phyloP scores from a whole-genome alignment of 2,797 vertebrate species.

The Periophthalmus magnuspinnatus region DNA sequence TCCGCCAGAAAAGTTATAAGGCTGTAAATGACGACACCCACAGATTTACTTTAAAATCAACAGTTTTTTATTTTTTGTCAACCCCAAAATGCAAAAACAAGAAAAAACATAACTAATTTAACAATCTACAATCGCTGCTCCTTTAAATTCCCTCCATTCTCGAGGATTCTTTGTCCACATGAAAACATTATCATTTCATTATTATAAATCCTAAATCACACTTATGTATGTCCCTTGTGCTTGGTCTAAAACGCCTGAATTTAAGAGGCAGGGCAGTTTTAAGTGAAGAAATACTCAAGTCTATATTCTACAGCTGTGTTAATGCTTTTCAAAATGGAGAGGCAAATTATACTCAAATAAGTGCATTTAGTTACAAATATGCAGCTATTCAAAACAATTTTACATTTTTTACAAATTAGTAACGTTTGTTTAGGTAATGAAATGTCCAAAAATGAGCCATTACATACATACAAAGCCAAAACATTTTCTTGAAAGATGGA shows the following conservation, averaged over 20 bases:
- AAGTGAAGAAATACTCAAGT: not conserved
- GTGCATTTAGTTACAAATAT: too few species aligned
- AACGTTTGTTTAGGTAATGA: too few species aligned
- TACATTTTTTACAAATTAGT: too few species aligned
- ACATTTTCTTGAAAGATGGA: too few species aligned
- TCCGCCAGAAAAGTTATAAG: too few species aligned
- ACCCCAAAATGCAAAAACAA: slow-evolving; percentile 40
- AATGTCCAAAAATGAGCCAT: too few species aligned
- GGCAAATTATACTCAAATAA: not conserved
- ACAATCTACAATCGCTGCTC: slow-evolving; percentile 67
- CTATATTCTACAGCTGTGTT: not conserved
- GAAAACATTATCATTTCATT: not conserved
- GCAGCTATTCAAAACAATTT: too few species aligned
- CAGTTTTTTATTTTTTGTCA: slow-evolving; percentile 77
- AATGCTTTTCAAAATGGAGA: not conserved
- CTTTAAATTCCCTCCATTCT: slow-evolving; percentile 30
- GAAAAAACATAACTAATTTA: slow-evolving; percentile 47
- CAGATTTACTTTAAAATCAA: slow-evolving; percentile 55
- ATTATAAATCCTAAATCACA: not conserved
- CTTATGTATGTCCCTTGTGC: slow-evolving; percentile 49
- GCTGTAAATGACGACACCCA: slow-evolving; percentile 23
- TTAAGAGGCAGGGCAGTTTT: slow-evolving; percentile 17
- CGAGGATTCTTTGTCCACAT: slow-evolving; percentile 5
- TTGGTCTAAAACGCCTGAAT: slow-evolving; percentile 54
- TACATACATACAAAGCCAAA: too few species aligned